These are phyloP conservation scores for Sesamia inferens DNA, from an alignment of 2,888 invertebrate genomes.

Conservation along the genomic window DNA sequence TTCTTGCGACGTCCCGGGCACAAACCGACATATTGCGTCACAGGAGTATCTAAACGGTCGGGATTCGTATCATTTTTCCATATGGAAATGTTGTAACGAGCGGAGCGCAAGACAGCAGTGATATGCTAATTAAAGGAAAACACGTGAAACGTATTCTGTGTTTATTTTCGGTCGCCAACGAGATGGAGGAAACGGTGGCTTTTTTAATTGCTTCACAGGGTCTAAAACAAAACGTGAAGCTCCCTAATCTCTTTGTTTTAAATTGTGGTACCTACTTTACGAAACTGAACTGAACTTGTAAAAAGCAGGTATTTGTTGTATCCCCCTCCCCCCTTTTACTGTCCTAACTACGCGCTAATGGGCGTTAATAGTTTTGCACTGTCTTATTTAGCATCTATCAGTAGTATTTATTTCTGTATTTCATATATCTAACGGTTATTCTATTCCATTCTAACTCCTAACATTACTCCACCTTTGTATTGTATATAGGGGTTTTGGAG, in stretches of 20 bases:
- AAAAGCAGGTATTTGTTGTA: background rate
- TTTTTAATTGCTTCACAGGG: conserved; percentile 62
- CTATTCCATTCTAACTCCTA: background rate
- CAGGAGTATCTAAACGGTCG: conserved; percentile 68
- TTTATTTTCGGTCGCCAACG: conserved; percentile 84
- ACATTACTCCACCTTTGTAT: background rate
- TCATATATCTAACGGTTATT: background rate
- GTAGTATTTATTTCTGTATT: background rate
- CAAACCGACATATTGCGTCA: conserved; percentile 71
- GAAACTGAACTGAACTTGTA: too few relatives aligned
- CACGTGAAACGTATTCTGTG: conserved; percentile 80
- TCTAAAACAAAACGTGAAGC: conserved; percentile 38
- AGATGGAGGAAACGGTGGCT: conserved; percentile 70
- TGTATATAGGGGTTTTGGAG: too few relatives aligned
- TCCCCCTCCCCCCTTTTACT: background rate
- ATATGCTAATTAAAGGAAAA: conserved; percentile 90
- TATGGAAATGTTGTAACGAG: conserved; percentile 88
- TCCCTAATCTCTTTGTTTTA: conserved; percentile 30
- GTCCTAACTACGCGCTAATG: too few relatives aligned
- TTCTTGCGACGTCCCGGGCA: conserved; percentile 80
- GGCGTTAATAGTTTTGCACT: too few relatives aligned
- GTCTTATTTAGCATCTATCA: background rate
- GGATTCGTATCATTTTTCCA: conserved; percentile 88
- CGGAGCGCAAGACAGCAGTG: conserved; percentile 87
- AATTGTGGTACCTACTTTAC: background rate